These are phyloP conservation scores for Pampusana beccarii DNA, from an alignment of 2,113 vertebrate genomes.

Conservation along the genomic window DNA sequence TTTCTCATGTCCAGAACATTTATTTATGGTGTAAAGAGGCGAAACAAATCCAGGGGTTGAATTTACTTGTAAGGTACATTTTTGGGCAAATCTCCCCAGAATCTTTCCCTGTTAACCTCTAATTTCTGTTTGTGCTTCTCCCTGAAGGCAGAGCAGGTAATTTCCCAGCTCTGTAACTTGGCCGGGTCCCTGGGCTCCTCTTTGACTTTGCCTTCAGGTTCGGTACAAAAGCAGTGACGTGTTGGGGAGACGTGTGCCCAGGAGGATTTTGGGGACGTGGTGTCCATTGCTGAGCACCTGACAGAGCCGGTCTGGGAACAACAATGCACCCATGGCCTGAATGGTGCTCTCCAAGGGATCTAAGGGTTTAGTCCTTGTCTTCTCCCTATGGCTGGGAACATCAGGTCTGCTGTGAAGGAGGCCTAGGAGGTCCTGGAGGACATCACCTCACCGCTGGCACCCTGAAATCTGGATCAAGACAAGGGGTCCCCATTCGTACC, in stretches of 20 bases:
- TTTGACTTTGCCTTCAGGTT: neutral
- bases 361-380: neutral
- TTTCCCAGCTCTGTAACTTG: neutral
- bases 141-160: neutral
- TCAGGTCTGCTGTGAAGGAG: neutral
- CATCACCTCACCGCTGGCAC: accelerated
- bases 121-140: neutral
- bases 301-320: neutral
- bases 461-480: neutral
- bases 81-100: neutral
- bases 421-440: neutral
- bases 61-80: neutral
- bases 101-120: accelerated
- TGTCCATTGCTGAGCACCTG: accelerated
- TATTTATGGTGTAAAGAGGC: neutral
- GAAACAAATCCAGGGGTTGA: neutral
- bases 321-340: neutral
- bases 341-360: neutral
- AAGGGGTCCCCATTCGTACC: neutral
- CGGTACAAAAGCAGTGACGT: accelerated
- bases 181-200: neutral
- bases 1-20: neutral
- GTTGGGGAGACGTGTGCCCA: accelerated
- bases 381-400: neutral
- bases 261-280: accelerated